Percentiles rank a stretch among this genome's conserved stretches.
Conservation (phyloP, 2,797 vertebrate genomes). For the Poeciliopsis gracilis region DNA sequence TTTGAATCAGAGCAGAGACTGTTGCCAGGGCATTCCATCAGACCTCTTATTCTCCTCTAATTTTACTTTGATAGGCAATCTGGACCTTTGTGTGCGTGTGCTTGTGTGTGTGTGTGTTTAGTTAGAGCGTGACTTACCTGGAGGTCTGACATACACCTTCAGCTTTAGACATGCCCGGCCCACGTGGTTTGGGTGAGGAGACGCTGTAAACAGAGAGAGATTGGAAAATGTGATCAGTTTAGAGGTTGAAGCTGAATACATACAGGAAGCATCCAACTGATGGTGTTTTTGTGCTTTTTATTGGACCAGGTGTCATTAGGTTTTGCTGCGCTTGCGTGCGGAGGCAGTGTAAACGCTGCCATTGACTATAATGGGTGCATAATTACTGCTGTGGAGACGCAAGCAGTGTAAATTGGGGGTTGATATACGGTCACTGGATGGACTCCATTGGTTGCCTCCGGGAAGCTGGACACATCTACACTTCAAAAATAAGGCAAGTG, state of each 20-base stretch:
- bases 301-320: not conserved
- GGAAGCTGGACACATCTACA: not conserved
- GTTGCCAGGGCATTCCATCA: constrained; percentile 70
- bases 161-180: constrained; percentile 84
- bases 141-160: constrained; percentile 86
- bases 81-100: constrained; percentile 45
- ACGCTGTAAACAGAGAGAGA: constrained; percentile 71
- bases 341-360: not conserved
- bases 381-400: not conserved
- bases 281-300: constrained; percentile 11
- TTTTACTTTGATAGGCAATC: constrained; percentile 76
- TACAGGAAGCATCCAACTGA: constrained; percentile 35
- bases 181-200: constrained; percentile 85
- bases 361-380: not conserved
- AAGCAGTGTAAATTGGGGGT: not conserved
- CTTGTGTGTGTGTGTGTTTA: constrained; percentile 41
- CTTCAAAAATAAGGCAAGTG: not conserved
- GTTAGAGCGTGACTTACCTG: constrained; percentile 78
- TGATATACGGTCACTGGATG: constrained; percentile 20
- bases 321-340: not conserved
- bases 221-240: constrained; percentile 53
- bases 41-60: constrained; percentile 67
- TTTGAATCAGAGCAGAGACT: constrained; percentile 75
- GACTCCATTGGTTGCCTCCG: not conserved
- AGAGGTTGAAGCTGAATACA: constrained; percentile 43